Percentiles rank a stretch among this genome's conserved stretches.
Conservation (phyloP, 2,113 vertebrate species). For the Corynorhinus townsendii region DNA sequence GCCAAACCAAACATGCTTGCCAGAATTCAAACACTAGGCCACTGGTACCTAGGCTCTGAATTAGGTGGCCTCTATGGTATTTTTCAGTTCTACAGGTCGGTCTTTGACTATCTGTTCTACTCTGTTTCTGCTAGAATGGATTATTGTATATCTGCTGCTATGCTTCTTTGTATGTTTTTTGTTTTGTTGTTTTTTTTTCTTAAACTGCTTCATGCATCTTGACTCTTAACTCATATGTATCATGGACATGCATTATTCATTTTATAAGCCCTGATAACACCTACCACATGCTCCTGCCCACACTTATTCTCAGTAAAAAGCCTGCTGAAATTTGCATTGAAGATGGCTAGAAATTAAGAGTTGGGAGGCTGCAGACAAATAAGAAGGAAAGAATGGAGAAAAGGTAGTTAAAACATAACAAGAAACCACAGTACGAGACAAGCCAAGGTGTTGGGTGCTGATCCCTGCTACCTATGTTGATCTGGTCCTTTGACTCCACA, state of each 20-base stretch:
- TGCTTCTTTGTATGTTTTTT: not conserved
- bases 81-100: not conserved
- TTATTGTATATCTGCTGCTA: not conserved
- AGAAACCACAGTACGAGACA: not conserved
- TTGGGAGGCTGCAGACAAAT: not conserved
- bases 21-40: not conserved
- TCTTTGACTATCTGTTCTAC: not conserved
- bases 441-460: not conserved
- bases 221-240: slow-evolving; percentile 41
- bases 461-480: not conserved
- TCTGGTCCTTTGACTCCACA: not conserved
- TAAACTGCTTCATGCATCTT: slow-evolving; percentile 38
- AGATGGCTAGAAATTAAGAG: slow-evolving; percentile 29
- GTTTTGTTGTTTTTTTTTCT: not conserved
- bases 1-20: not conserved
- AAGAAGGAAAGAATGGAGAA: not conserved
- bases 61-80: not conserved
- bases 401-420: not conserved
- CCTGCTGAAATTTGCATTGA: slow-evolving; percentile 37
- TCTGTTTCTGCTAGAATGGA: not conserved
- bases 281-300: slow-evolving; percentile 45
- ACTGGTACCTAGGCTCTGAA: not conserved
- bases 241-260: slow-evolving; percentile 37
- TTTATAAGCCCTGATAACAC: slow-evolving; percentile 46
- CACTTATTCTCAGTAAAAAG: slow-evolving; percentile 25